These are phyloP conservation scores for Drosophila albomicans DNA, from an alignment of 1,140 invertebrate genomes.

Conservation along the genomic window DNA sequence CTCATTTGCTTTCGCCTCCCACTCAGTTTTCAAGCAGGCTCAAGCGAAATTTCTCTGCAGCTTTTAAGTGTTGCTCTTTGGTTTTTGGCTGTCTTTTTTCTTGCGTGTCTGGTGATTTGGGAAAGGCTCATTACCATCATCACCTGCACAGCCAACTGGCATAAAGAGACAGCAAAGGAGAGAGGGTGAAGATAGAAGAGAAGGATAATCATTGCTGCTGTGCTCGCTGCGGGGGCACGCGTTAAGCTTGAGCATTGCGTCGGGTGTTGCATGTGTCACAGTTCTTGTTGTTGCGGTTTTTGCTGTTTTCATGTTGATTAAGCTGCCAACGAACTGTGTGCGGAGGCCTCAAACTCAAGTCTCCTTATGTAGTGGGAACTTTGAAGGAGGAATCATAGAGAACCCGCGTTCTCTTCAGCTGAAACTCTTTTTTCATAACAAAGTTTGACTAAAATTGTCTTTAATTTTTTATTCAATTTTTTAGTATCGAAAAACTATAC, in stretches of 20 bases:
- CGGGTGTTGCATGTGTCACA: constrained; percentile 8
- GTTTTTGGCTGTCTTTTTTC: not conserved
- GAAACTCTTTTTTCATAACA: no score
- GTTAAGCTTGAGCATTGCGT: constrained; percentile 46
- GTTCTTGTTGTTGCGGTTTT: constrained; percentile 2
- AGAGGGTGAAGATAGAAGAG: not conserved
- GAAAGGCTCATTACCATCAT: constrained; percentile 53
- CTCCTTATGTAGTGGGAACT: no score
- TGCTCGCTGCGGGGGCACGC: not conserved
- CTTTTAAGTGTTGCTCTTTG: constrained; percentile 57
- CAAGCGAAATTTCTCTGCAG: constrained; percentile 21
- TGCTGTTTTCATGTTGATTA: constrained; percentile 41
- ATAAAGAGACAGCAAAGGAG: not conserved
- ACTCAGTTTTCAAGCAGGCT: not conserved
- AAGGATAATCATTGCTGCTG: not conserved
- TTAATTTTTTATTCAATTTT: no score
- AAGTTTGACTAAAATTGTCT: no score
- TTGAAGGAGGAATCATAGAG: no score
- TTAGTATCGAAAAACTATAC: no score
- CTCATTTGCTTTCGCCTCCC: not conserved
- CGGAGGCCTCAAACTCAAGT: not conserved
- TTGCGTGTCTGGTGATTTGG: constrained; percentile 49
- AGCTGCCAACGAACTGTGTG: constrained; percentile 22
- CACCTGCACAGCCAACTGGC: not conserved
- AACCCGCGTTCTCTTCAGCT: no score